Evolutionary conservation across 2,888 invertebrate genomes (phyloP).

Genomic region (Alentia gelatinosa): DNA sequence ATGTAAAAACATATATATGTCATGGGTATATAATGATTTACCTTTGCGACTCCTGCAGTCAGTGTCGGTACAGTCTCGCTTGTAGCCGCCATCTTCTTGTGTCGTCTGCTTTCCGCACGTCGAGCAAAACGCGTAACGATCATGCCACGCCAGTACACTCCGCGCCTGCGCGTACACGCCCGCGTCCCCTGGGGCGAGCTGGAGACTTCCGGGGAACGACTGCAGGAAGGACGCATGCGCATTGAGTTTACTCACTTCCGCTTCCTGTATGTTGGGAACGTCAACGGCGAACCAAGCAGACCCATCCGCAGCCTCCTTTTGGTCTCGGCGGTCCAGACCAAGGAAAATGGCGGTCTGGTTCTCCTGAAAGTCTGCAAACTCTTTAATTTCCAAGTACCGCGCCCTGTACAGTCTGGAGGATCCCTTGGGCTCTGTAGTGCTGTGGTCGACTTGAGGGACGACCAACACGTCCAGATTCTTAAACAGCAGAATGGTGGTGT

Average conservation of each 20-base stretch:
- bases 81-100: constrained; percentile 77
- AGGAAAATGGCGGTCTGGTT: constrained; percentile 73
- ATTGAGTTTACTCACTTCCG: constrained; percentile 45
- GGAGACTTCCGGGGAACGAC: constrained; percentile 68
- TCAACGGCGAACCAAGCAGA: constrained; percentile 76
- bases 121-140: constrained; percentile 80
- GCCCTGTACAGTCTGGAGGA: neutral
- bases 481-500: constrained; percentile 75
- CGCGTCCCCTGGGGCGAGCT: constrained; percentile 73
- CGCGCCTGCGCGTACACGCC: constrained; percentile 79
- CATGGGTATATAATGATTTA: no score
- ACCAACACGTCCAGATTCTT: constrained; percentile 71
- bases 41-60: constrained; percentile 77
- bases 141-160: constrained; percentile 80
- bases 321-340: constrained; percentile 67
- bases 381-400: constrained; percentile 67
- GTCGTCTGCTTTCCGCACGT: constrained; percentile 79
- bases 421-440: neutral
- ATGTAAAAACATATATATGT: no score
- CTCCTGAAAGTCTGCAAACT: neutral
- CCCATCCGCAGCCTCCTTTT: neutral
- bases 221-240: constrained; percentile 34
- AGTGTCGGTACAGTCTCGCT: constrained; percentile 72
- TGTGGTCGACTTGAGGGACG: neutral
- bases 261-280: constrained; percentile 62